Percentiles rank a stretch among this genome's conserved stretches.
phyloP scores from a whole-genome alignment of 2,888 invertebrate genomes.

The Brachyptera risi region DNA sequence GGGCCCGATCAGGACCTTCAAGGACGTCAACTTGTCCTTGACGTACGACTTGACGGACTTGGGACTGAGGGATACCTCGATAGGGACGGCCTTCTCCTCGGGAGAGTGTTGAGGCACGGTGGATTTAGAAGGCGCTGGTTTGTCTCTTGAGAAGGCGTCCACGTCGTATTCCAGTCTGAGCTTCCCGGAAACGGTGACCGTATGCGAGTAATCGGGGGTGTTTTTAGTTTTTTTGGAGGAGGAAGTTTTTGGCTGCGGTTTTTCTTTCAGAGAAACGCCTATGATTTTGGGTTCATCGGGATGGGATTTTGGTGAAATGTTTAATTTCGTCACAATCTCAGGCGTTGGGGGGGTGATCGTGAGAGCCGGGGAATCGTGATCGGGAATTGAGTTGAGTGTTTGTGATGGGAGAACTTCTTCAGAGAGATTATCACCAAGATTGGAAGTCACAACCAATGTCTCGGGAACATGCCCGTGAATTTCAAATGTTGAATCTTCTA shows the following conservation, averaged over 20 bases:
- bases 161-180: background rate
- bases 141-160: background rate
- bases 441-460: too few species aligned
- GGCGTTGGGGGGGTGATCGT: background rate
- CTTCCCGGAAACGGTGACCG: background rate
- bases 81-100: constrained; percentile 30
- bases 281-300: background rate
- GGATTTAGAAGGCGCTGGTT: background rate
- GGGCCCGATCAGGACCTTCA: constrained; percentile 22
- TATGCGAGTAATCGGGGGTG: background rate
- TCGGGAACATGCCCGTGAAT: too few species aligned
- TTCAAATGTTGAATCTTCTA: too few species aligned
- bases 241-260: too few species aligned
- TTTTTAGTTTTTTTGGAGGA: too few species aligned
- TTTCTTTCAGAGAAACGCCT: background rate
- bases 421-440: too few species aligned
- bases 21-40: constrained; percentile 16
- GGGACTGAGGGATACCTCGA: constrained; percentile 11
- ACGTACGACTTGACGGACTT: background rate
- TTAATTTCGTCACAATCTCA: background rate
- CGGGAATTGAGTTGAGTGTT: too few species aligned
- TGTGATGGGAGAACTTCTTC: too few species aligned
- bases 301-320: too few species aligned
- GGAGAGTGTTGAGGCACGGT: constrained; percentile 13
- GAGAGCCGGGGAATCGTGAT: too few species aligned